Evolutionary conservation across 2,888 invertebrate species (phyloP).

Genomic region (Zaprionus bogoriensis): DNA sequence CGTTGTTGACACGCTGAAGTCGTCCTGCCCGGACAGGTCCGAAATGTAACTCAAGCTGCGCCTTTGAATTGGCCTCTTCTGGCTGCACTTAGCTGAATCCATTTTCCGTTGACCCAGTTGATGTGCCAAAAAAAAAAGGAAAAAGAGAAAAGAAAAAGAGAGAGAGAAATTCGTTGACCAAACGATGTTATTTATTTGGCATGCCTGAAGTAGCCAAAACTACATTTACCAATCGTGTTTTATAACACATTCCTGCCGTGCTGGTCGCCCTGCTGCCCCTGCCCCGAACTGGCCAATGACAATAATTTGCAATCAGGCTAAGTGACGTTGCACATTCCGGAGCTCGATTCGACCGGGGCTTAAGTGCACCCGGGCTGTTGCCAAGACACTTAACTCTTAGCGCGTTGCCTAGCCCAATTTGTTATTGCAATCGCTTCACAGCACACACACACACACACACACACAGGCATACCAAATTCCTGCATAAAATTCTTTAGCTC

Average conservation of each 20-base stretch:
- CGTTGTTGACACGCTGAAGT: neutral
- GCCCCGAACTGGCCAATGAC: conserved; percentile 33
- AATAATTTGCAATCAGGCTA: conserved; percentile 62
- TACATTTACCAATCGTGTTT: conserved; percentile 20
- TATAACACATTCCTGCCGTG: conserved; percentile 13
- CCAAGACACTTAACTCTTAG: conserved; percentile 32
- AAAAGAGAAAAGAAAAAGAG: neutral
- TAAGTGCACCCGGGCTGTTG: conserved; percentile 41
- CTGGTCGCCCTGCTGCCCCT: neutral
- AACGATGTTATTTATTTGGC: conserved; percentile 41
- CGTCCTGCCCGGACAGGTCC: neutral
- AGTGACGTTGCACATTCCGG: conserved; percentile 48
- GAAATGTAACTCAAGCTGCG: conserved; percentile 29
- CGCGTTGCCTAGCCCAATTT: conserved; percentile 32
- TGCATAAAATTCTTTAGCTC: neutral
- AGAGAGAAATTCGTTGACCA: conserved; percentile 23
- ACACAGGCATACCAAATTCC: neutral
- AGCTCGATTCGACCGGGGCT: conserved; percentile 4
- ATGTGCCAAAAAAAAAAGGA: neutral
- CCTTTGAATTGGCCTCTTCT: conserved; percentile 17
- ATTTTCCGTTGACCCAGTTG: conserved; percentile 4
- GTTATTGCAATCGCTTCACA: conserved; percentile 4
- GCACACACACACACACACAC: neutral
- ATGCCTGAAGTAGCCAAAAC: conserved; percentile 35
- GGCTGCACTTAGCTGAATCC: conserved; percentile 33